These are phyloP conservation scores for Cinclus cinclus DNA, from an alignment of 2,113 vertebrate genomes.

Conservation along the genomic window DNA sequence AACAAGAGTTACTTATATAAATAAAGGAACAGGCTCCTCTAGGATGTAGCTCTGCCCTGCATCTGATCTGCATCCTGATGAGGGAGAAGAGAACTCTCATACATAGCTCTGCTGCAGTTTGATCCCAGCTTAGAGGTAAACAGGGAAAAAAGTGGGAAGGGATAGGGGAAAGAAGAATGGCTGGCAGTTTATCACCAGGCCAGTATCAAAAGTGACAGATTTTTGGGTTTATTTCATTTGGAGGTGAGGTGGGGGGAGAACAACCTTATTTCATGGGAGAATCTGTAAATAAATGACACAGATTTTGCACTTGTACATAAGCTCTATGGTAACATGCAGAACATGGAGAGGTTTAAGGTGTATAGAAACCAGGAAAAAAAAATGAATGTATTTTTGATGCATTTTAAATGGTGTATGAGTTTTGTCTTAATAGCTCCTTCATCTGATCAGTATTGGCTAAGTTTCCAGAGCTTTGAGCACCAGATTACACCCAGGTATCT, in stretches of 20 bases:
- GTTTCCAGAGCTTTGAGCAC: conserved; percentile 33
- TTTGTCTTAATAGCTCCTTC: conserved; percentile 54
- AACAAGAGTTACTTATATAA: background rate
- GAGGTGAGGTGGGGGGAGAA: background rate
- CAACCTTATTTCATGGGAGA: conserved; percentile 18
- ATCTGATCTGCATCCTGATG: background rate
- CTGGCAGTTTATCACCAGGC: background rate
- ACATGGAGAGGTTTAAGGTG: conserved; percentile 46
- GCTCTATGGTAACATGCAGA: conserved; percentile 43
- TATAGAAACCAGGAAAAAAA: conserved; percentile 58
- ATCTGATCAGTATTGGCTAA: conserved; percentile 36
- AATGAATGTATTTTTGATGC: conserved; percentile 71
- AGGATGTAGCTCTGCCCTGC: background rate
- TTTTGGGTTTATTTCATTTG: background rate
- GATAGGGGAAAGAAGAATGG: background rate
- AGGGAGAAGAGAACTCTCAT: background rate
- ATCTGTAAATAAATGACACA: conserved; percentile 48
- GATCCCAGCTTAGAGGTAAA: background rate
- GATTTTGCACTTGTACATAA: conserved; percentile 68
- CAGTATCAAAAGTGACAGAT: background rate
- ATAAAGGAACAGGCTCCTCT: background rate
- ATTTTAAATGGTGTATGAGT: conserved; percentile 53
- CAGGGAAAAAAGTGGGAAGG: background rate
- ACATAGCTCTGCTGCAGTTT: background rate
- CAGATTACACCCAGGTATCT: background rate